A percentile compares a stretch with the other conserved stretches of the same genome.
Conservation (phyloP, 1,140 invertebrate genomes). For the Sitophilus oryzae region DNA sequence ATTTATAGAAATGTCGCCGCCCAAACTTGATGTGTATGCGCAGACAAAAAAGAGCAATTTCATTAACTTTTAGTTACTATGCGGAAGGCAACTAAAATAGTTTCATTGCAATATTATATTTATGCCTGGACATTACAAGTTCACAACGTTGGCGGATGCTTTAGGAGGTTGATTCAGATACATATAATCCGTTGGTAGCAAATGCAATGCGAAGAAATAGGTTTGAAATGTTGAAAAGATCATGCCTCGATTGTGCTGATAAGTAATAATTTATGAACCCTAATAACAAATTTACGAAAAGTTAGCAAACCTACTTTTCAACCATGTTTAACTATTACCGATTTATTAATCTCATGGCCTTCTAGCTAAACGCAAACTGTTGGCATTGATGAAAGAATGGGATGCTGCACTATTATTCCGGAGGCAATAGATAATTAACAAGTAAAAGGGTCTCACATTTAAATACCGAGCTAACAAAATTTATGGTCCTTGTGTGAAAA, state of each 20-base stretch:
- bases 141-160: conserved; percentile 15
- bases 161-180: conserved; percentile 19
- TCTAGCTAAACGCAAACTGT: conserved; percentile 15
- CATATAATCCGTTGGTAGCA: conserved; percentile 15
- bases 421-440: conserved; percentile 14
- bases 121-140: too few species aligned
- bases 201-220: conserved; percentile 22
- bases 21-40: too few species aligned
- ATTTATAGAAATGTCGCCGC: too few species aligned
- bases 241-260: too few species aligned
- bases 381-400: conserved; percentile 24
- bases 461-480: conserved; percentile 22
- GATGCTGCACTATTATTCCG: conserved; percentile 20
- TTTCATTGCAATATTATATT: too few species aligned
- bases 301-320: conserved; percentile 12
- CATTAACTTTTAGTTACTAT: too few species aligned
- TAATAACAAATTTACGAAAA: conserved; percentile 24
- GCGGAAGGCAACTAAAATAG: too few species aligned
- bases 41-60: too few species aligned
- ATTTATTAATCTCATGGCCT: conserved; percentile 11
- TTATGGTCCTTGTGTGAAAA: conserved; percentile 24
- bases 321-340: conserved; percentile 19
- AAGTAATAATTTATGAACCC: conserved; percentile 10
- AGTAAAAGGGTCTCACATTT: conserved; percentile 21
- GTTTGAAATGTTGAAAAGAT: conserved; percentile 23